Evolutionary conservation across 92 coral and sea anemone species (phyloP), one percentile per base, ranked within the genome.

Genomic region (Actinernus sp.): DNA sequence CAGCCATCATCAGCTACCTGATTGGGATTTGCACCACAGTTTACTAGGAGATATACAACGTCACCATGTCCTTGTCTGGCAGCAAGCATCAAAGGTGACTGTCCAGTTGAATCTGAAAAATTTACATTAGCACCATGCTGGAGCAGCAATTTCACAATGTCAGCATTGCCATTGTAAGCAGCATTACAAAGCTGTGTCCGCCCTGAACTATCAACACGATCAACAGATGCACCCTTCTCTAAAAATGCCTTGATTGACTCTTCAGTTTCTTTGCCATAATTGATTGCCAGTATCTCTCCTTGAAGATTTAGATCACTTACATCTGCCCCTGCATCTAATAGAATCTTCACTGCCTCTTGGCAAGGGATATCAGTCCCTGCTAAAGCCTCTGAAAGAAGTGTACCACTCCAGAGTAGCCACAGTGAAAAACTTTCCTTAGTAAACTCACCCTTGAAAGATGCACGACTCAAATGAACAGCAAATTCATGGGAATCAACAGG

Each of bases 81-180:
- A 16, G 99, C 96, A 31, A 95, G 39, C 93, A 89, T 91, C 23
- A 95, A 60, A 1, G 99, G 95, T 12, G 99, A 83, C 81, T 91
- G 91, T 5, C 99, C 99, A 58, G 74, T 62, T 32, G 93, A 83
- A 66, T 95, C 96, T 32, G 91, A 82, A 53, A 83, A 93, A 68
- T 95, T 95, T 1, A 95, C 96, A 72, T 84, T 86, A 14, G 99
- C 99, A 62, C 99, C 97, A 83, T 95, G 93, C 51, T 91, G 91
- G 21, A 95, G 76, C 44, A 95, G 74, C 19, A 92, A 81, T 38
- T 83, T 67, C 3, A 95, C 95, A 11, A 87, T 89, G 1, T 86
- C 91, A 66, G 84, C 68, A 31, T 80, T 83, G 14, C 99, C 99
- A 87, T 83, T 87, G 48, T 83, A 82, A 36, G 99, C 88, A 13